Base-by-base conservation (phyloP, 2,113 vertebrate genomes). In the Phrynosoma blainvillii region DNA sequence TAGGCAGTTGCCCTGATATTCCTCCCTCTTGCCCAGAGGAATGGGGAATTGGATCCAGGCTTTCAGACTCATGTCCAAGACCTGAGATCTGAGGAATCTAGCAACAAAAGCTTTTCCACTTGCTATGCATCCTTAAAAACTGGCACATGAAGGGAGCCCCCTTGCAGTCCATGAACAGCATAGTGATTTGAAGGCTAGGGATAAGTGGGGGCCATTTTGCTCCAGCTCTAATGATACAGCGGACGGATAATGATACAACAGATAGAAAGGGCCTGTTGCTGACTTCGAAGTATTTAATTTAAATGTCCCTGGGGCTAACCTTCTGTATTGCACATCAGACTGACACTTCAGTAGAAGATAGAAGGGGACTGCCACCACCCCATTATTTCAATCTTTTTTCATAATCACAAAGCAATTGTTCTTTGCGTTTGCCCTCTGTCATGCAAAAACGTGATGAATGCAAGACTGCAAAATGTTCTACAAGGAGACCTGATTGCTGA, bases 351-450 rank as follows among this genome's bases (percentile, higher is more conserved):
- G 0, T 62, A 4, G 25, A 79, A 86, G 89, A 0, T 14, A 77
- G 11, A 1, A 27, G 52, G n/a, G 21, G 12, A 2, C 74, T 78
- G 5, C 27, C 84, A 85, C 86, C 59, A 62, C 13, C 59, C 18
- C 59, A 62, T 62, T 62, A 62, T 62, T 62, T 75, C 90, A 59
- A 82, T 79, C 20, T 2, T 42, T 90, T 89, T 89, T 84, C 71
- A 66, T 75, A 85, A 91, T 70, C 1, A 68, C 74, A 74, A 87
- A 86, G 1, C 27, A 91, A 86, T 79, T 79, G 2, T 87, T 93
- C 73, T 82, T 91, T 84, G 78, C n/a, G 88, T 91, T 92, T 27
- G 82, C 14, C 30, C 59, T 89, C 4, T n/a, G 8, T 78, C 71
- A 70, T 42, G 12, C 2, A 21, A 56, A n/a, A 84, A 11, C 1